A percentile compares a stretch with the other conserved stretches of the same genome.
These are phyloP conservation scores for Bambusicola thoracicus DNA, from an alignment of 2,113 vertebrate species.

Conservation along the genomic window DNA sequence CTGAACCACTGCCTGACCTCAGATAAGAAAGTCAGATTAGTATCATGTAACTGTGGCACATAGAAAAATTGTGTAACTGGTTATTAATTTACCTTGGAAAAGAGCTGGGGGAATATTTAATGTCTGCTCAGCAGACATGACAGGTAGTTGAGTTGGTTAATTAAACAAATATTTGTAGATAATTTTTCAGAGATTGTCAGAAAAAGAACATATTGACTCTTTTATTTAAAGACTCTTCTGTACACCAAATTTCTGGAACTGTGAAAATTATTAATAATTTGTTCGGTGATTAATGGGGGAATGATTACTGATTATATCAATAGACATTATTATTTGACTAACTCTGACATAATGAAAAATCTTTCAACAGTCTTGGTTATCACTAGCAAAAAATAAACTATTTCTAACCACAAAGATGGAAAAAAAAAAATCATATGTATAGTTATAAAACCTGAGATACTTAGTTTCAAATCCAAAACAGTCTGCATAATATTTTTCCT, in stretches of 20 bases:
- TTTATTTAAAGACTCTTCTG: background rate
- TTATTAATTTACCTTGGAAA: background rate
- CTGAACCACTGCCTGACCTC: background rate
- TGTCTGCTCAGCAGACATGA: background rate
- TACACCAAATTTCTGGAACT: background rate
- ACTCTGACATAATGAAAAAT: background rate
- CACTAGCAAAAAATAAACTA: background rate
- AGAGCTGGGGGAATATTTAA: background rate
- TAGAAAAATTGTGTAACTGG: background rate
- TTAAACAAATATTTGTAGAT: conserved; percentile 44
- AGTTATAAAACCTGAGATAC: background rate
- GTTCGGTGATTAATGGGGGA: background rate
- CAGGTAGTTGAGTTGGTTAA: background rate
- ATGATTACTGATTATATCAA: background rate
- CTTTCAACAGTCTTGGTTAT: background rate
- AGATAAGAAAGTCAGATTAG: conserved; percentile 2
- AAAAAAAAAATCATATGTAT: background rate
- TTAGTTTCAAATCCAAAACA: background rate
- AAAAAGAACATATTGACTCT: background rate
- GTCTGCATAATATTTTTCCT: background rate
- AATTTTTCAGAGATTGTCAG: background rate
- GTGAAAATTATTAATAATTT: background rate
- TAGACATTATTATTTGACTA: background rate
- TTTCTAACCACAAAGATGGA: background rate
- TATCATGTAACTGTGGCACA: background rate